Conservation (phyloP, 2,888 invertebrate genomes). For the Ramazzottius varieornatus region DNA sequence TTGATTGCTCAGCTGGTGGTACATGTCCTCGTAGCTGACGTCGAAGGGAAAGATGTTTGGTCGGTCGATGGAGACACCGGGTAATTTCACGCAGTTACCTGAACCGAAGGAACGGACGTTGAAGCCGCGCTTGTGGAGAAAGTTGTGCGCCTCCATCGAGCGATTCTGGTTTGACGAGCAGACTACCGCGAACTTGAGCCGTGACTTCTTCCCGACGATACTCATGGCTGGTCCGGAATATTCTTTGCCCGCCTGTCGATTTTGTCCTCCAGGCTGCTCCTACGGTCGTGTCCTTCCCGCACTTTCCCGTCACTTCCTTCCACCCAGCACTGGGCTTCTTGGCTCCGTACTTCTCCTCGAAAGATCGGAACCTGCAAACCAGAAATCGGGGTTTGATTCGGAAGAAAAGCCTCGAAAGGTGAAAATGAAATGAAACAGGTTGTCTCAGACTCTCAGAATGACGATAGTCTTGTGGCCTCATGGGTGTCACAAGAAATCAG, state of each 20-base stretch:
- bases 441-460: no score
- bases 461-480: no score
- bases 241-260: not conserved
- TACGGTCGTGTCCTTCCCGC: no score
- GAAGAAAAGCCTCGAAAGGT: no score
- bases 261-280: not conserved
- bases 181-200: constrained; percentile 49
- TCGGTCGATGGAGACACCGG: constrained; percentile 62
- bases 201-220: not conserved
- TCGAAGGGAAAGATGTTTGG: constrained; percentile 95
- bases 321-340: no score
- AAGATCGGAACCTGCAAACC: no score
- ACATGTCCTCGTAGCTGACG: constrained; percentile 77
- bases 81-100: constrained; percentile 55
- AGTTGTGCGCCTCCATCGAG: constrained; percentile 97
- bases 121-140: constrained; percentile 81
- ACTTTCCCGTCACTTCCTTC: no score
- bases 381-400: no score
- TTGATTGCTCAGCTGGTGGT: constrained; percentile 12
- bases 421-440: no score
- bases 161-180: constrained; percentile 99
- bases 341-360: no score
- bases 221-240: not conserved
- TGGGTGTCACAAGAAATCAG: no score
- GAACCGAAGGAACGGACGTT: constrained; percentile 35